Base-by-base conservation (phyloP, 2,113 vertebrate species). In the Amphiprion ocellaris region DNA sequence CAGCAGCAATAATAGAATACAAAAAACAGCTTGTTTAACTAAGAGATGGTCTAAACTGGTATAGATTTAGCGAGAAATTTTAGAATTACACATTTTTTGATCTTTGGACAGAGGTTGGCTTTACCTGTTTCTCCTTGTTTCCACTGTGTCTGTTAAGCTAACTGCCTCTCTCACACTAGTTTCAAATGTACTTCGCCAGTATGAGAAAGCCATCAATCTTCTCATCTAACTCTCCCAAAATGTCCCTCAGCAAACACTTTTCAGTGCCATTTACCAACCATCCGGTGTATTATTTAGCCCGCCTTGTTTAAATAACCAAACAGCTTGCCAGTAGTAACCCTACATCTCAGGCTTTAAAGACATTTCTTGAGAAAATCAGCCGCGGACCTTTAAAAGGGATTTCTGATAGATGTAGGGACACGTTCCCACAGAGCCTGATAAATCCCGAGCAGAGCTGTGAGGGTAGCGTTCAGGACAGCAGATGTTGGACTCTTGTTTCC, bases 401-500 rank as follows among this genome's bases (percentile, higher is more conserved):
- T 83, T 74, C 46, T 71, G 60, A 77, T 88, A 24, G 69, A 55
- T 81, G 80, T 69, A 69, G 59, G 33, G 62, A 67, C 54, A 14
- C 9, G 37, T 69, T 88, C 78, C 71, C 84, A 74, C 69, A 62
- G 76, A 63, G 41, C 55, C 66, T 23, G 59, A 76, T 84, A 63
- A 87, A 70, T 83, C 77, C 41, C 2, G 1, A 65, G 77, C 66
- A 41, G 77, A 87, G 69, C 64, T 49, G 58, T 1, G 50, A 74
- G 41, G 55, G 69, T 21, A 74, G 72, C 28, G n/a, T 58, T 76
- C 28, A 79, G 73, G 79, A 77, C 81, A 82, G 80, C 91, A 93
- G 90, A 91, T 93, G 91, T 93, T 90, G 62, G 69, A 85, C 88
- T 89, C 79, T 74, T 50, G 77, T 89, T 87, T 90, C 91, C 82